These are phyloP conservation scores for Sphaeramia orbicularis DNA, from an alignment of 2,797 vertebrate species.

Conservation along the genomic window DNA sequence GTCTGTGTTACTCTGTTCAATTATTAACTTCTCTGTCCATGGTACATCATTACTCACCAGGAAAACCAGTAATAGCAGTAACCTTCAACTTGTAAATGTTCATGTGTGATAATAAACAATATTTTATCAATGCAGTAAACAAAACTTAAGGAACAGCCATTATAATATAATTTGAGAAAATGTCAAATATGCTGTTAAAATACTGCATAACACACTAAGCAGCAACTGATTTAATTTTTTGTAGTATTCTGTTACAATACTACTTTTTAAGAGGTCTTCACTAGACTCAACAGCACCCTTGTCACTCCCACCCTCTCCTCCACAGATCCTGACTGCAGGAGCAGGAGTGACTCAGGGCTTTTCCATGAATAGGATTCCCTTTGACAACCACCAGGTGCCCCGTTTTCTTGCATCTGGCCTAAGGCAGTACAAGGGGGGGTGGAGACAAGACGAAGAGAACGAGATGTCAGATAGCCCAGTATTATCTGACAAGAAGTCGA, in stretches of 20 bases:
- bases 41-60: slow-evolving; percentile 31
- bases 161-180: not conserved
- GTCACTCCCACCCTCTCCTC: slow-evolving; percentile 18
- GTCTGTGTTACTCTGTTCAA: slow-evolving; percentile 59
- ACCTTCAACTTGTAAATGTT: slow-evolving; percentile 8
- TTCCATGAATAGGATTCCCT: slow-evolving; percentile 80
- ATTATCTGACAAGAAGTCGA: slow-evolving; percentile 41
- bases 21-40: slow-evolving; percentile 69
- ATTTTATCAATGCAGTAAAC: slow-evolving; percentile 3
- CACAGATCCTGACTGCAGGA: slow-evolving; percentile 66
- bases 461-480: slow-evolving; percentile 40
- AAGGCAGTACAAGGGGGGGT: slow-evolving; percentile 20
- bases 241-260: not conserved
- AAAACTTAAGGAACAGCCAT: not conserved
- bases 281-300: slow-evolving; percentile 15
- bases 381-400: slow-evolving; percentile 71
- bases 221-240: not conserved
- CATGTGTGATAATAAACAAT: slow-evolving; percentile 4
- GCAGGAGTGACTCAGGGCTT: slow-evolving; percentile 76
- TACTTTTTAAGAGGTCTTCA: not conserved
- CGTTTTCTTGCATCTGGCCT: slow-evolving; percentile 65
- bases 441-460: slow-evolving; percentile 36
- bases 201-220: too few species aligned
- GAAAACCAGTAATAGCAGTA: slow-evolving; percentile 21
- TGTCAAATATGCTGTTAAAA: not conserved